These are phyloP conservation scores for Distichodus sexfasciatus DNA, from an alignment of 2,797 vertebrate genomes.

Conservation along the genomic window DNA sequence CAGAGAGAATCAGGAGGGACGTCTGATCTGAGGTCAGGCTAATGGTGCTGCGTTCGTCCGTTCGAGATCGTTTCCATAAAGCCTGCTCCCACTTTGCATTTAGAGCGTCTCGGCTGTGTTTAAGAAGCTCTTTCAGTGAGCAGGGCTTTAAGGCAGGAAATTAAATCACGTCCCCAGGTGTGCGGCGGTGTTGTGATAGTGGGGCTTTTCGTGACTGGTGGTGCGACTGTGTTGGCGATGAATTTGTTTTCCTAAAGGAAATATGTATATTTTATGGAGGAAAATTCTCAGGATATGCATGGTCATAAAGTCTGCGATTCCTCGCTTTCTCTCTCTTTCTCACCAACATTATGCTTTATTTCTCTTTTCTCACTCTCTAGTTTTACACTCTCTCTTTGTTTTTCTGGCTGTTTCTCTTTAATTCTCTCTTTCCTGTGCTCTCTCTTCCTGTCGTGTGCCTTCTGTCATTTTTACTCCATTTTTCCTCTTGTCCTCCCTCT, in stretches of 20 bases:
- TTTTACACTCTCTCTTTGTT: too few species aligned
- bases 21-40: conserved; percentile 22
- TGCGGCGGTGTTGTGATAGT: not conserved
- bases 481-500: not conserved
- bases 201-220: not conserved
- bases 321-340: not conserved
- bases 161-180: not conserved
- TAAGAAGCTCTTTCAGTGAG: conserved; percentile 25
- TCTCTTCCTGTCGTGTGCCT: too few species aligned
- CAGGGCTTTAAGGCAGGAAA: conserved; percentile 14
- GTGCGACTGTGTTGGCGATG: too few species aligned
- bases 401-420: too few species aligned
- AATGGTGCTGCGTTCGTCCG: conserved; percentile 34
- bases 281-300: too few species aligned
- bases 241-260: too few species aligned
- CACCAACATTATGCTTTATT: too few species aligned
- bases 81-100: conserved; percentile 34
- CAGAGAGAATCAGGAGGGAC: too few species aligned
- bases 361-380: too few species aligned
- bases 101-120: conserved; percentile 21
- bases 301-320: not conserved
- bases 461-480: not conserved
- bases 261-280: too few species aligned
- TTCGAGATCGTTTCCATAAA: conserved; percentile 41
- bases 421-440: too few species aligned